A percentile compares a stretch with the other conserved stretches of the same genome.
Evolutionary conservation across 2,888 invertebrate species (phyloP).

Genomic region (Drosophila suboccidentalis): DNA sequence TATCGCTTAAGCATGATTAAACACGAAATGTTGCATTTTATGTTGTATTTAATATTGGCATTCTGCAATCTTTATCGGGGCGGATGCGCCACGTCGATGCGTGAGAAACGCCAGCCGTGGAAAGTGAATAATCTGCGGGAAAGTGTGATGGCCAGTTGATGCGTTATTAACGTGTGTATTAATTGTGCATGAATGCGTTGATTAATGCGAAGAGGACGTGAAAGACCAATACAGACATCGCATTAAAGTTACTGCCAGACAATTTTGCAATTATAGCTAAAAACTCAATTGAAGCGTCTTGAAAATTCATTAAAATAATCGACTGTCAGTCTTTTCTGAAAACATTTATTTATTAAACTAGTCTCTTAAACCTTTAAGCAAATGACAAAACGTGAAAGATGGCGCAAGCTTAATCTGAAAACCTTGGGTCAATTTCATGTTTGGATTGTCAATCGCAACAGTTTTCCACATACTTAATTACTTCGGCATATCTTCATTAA

Average conservation of each 20-base stretch:
- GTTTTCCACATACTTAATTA: no score
- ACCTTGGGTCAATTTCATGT: no score
- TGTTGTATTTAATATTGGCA: slow-evolving; percentile 1
- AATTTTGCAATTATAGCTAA: slow-evolving; percentile 45
- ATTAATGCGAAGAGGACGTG: slow-evolving; percentile 55
- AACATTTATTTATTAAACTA: background rate
- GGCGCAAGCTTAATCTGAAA: no score
- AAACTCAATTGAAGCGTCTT: slow-evolving; percentile 32
- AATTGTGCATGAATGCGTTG: slow-evolving; percentile 68
- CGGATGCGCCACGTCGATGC: slow-evolving; percentile 14
- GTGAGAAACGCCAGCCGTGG: slow-evolving; percentile 26
- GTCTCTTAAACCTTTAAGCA: background rate
- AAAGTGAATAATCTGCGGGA: slow-evolving; percentile 24
- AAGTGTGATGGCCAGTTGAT: slow-evolving; percentile 52
- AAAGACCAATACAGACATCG: background rate
- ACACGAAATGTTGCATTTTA: slow-evolving; percentile 10
- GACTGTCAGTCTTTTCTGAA: background rate
- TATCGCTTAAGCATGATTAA: slow-evolving; percentile 15
- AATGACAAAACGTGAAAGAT: slow-evolving; percentile 3
- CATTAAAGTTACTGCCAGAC: slow-evolving; percentile 37
- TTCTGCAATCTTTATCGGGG: slow-evolving; percentile 12
- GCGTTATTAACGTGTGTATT: slow-evolving; percentile 75
- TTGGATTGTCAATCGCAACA: no score
- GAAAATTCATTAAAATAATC: slow-evolving; percentile 58
- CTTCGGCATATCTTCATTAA: no score